phyloP scores from a whole-genome alignment of 64 coral and sea anemone species.

The Stichodactyla mertensii region DNA sequence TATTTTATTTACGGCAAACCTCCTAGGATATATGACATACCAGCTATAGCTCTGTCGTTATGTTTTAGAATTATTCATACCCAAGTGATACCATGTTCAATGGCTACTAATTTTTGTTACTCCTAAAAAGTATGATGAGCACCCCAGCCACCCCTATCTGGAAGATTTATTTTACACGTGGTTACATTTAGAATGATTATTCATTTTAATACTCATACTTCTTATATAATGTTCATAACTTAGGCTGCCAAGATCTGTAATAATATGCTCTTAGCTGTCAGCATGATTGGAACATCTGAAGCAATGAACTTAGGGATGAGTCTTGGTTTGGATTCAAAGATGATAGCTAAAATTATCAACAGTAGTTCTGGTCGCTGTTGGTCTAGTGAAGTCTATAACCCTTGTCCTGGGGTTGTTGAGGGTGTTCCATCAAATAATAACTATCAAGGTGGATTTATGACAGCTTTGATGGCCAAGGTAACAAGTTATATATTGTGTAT shows the following conservation, averaged over 20 bases:
- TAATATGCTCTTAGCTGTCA: constrained; percentile 88
- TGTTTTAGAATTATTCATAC: too few relatives aligned
- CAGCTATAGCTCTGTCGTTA: too few relatives aligned
- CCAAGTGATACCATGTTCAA: too few relatives aligned
- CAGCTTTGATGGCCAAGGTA: constrained; percentile 93
- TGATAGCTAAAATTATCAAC: constrained; percentile 92
- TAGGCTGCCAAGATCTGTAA: constrained; percentile 99
- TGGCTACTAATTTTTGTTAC: too few relatives aligned
- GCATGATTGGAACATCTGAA: constrained; percentile 97
- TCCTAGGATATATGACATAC: too few relatives aligned
- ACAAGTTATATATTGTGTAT: background rate
- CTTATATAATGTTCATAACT: background rate
- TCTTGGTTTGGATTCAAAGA: constrained; percentile 82
- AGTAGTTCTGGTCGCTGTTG: constrained; percentile 86
- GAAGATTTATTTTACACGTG: too few relatives aligned
- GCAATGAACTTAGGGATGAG: constrained; percentile 89
- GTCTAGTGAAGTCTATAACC: constrained; percentile 96
- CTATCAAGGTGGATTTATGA: constrained; percentile 94
- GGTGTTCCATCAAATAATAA: constrained; percentile 95
- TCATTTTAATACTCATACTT: background rate
- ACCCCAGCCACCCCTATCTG: too few relatives aligned
- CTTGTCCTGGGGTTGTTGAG: constrained; percentile 85
- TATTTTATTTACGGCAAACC: too few relatives aligned
- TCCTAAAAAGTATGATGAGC: too few relatives aligned
- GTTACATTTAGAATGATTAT: background rate